Conservation (phyloP, 2,113 vertebrate species). For the Hystrix brachyura region DNA sequence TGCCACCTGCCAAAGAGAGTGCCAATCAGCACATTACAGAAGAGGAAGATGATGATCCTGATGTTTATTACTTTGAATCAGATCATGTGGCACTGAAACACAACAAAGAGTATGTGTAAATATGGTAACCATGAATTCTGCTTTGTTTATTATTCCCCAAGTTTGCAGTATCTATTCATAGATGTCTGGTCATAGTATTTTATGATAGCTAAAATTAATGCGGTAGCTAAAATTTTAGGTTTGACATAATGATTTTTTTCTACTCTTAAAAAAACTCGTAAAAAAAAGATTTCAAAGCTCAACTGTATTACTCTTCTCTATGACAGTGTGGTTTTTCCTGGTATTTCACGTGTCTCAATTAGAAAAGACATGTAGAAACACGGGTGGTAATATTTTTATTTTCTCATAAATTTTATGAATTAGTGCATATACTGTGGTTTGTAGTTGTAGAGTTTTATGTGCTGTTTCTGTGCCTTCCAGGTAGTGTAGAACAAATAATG, state of each 20-base stretch:
- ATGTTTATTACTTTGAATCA: slow-evolving; percentile 99
- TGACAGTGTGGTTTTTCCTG: slow-evolving; percentile 79
- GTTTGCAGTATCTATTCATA: slow-evolving; percentile 56
- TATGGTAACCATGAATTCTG: slow-evolving; percentile 93
- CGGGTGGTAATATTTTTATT: slow-evolving; percentile 15
- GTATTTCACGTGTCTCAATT: slow-evolving; percentile 54
- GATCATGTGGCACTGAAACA: slow-evolving; percentile 99
- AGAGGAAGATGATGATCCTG: slow-evolving; percentile 97
- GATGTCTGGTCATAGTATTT: slow-evolving; percentile 47
- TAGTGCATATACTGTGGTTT: neutral
- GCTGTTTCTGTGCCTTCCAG: neutral
- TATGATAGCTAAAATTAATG: slow-evolving; percentile 35
- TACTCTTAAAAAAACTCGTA: slow-evolving; percentile 50
- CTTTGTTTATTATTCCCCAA: slow-evolving; percentile 88
- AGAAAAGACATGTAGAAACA: slow-evolving; percentile 55
- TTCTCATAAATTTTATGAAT: slow-evolving; percentile 58
- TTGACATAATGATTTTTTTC: slow-evolving; percentile 46
- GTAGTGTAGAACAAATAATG: neutral
- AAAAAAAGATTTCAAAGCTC: slow-evolving; percentile 3
- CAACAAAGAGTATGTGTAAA: slow-evolving; percentile 99
- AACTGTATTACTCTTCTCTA: slow-evolving; percentile 25
- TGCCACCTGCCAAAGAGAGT: slow-evolving; percentile 92
- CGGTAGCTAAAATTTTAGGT: slow-evolving; percentile 41
- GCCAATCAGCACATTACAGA: slow-evolving; percentile 91
- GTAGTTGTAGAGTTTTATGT: neutral